Evolutionary conservation across 1,140 invertebrate species (phyloP).

Genomic region (Lasioglossum albipes): DNA sequence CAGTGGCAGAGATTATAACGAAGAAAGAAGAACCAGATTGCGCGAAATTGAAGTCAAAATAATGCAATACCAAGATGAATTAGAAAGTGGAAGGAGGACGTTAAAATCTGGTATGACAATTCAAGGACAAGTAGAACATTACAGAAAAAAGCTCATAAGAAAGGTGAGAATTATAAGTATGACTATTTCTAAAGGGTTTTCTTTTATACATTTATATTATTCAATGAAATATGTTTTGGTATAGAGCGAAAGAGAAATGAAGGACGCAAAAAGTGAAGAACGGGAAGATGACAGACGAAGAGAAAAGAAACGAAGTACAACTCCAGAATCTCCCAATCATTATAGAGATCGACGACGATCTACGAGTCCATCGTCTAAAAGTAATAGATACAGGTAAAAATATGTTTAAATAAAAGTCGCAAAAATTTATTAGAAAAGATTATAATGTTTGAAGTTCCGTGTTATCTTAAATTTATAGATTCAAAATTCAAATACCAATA

Average conservation of each 20-base stretch:
- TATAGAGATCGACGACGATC: slow-evolving; percentile 74
- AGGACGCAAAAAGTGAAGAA: slow-evolving; percentile 75
- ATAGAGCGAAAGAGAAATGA: slow-evolving; percentile 76
- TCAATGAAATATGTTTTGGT: slow-evolving; percentile 10
- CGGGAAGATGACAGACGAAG: slow-evolving; percentile 75
- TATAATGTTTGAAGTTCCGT: too few species aligned
- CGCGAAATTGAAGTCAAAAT: slow-evolving; percentile 97
- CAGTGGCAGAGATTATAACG: slow-evolving; percentile 81
- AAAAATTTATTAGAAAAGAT: too few species aligned
- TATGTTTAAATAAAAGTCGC: background rate
- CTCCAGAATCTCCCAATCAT: slow-evolving; percentile 75
- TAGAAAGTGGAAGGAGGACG: slow-evolving; percentile 91
- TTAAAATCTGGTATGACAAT: slow-evolving; percentile 90
- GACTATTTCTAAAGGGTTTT: background rate
- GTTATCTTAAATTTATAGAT: background rate
- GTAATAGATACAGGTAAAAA: slow-evolving; percentile 72
- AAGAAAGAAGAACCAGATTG: slow-evolving; percentile 90
- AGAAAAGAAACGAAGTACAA: slow-evolving; percentile 75
- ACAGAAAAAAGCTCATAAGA: slow-evolving; percentile 92
- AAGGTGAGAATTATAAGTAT: slow-evolving; percentile 82
- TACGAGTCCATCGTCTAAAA: slow-evolving; percentile 70
- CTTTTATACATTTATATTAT: background rate
- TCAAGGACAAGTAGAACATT: slow-evolving; percentile 93
- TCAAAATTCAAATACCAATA: background rate
- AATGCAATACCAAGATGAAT: slow-evolving; percentile 97